Evolutionary conservation across 2,113 vertebrate genomes (phyloP), one percentile per base, ranked within the genome.

Genomic region (Plotosus lineatus): DNA sequence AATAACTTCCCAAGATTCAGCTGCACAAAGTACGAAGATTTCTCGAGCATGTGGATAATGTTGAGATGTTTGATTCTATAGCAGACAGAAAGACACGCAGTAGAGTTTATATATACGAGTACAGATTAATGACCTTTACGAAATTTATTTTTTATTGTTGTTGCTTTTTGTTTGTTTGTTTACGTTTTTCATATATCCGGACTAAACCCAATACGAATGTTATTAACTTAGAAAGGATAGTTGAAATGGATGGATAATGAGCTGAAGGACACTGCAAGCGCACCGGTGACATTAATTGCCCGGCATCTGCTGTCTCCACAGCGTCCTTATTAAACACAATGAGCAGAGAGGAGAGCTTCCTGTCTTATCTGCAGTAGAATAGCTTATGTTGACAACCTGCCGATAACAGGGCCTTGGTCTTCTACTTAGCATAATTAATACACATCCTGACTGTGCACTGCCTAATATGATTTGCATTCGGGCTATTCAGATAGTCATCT

Each of bases 401-500:
- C 89, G 92, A 88, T 85, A 85, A 84, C 85, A 83, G 83, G 89
- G 89, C 83, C 84, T 83, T 79, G 55, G 77, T 85, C 86, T 83
- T 87, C 81, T 68, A 86, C 86, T 79, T 91, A 92, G 92, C 90
- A 80, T 88, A 88, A 93, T 92, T 91, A 91, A 72, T n/a, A 81
- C 80, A 81, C 88, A 88, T 48, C 56, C 56, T 80, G 76, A 73
- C 87, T 85, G 88, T 87, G 84, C 28, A 33, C 33, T 55, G 68
- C 55, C 74, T 63, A 66, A 79, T 40, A 65, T 28, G 38, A 76
- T 66, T 61, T 85, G 63, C 75, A 68, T 66, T 80, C 19, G 82
- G 50, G 81, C 53, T 60, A 33, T 56, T 69, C 60, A 69, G 56
- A 74, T 63, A 73, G 46, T 36, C 53, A 68, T 60, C 31, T 17